These are phyloP conservation scores for Cyphomyrus plagiostoma DNA, from an alignment of 2,113 vertebrate genomes.

Conservation along the genomic window DNA sequence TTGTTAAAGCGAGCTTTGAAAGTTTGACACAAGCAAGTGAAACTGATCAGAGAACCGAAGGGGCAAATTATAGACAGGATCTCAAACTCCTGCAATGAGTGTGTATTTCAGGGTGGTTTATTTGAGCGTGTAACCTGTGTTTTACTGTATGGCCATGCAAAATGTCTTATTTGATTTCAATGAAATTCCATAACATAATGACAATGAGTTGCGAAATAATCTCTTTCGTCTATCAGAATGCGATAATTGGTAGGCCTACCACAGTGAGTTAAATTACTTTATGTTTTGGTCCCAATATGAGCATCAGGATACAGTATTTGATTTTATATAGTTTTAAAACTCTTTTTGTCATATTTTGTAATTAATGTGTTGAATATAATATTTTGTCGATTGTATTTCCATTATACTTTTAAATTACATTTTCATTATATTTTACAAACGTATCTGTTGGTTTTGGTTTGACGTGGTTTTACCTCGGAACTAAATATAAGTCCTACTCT, in stretches of 20 bases:
- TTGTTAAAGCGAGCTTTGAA: background rate
- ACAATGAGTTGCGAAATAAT: background rate
- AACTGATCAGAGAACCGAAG: background rate
- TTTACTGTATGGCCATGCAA: background rate
- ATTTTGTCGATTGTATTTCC: background rate
- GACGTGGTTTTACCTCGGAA: background rate
- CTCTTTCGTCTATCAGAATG: background rate
- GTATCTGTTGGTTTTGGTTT: background rate
- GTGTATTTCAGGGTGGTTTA: background rate
- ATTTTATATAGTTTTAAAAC: background rate
- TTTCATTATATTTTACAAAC: background rate
- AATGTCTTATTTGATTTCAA: background rate
- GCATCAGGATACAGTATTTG: background rate
- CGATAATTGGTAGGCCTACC: background rate
- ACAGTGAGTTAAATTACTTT: background rate
- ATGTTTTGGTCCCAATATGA: background rate
- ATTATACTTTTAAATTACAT: background rate
- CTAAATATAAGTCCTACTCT: background rate
- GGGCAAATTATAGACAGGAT: background rate
- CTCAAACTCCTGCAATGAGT: background rate
- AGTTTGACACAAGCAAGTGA: background rate
- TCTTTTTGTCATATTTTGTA: background rate
- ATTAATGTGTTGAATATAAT: background rate
- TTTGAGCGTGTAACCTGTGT: background rate
- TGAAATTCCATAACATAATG: background rate